Percentiles rank a stretch among this genome's conserved stretches.
These are phyloP conservation scores for Athalia rosae DNA, from an alignment of 2,888 invertebrate species.

Conservation along the genomic window DNA sequence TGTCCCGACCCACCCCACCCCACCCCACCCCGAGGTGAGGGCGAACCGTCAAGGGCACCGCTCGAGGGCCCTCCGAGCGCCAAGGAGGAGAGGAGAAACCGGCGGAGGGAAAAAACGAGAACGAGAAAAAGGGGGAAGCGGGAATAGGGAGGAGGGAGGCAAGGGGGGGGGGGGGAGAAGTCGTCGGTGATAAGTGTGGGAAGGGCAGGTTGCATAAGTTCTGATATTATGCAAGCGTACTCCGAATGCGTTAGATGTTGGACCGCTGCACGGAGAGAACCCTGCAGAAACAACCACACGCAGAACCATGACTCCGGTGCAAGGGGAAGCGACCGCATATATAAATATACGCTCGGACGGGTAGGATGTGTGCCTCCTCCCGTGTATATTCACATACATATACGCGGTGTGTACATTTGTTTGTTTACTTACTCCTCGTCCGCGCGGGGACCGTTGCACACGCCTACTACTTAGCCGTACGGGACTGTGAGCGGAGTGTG, in stretches of 20 bases:
- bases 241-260: conserved; percentile 68
- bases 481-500: conserved; percentile 42
- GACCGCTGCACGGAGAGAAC: conserved; percentile 55
- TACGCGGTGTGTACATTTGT: conserved; percentile 11
- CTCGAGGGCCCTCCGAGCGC: conserved; percentile 49
- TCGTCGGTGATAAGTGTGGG: conserved; percentile 73
- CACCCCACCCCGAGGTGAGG: conserved; percentile 56
- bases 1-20: conserved; percentile 61
- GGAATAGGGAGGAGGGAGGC: conserved; percentile 50
- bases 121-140: conserved; percentile 40
- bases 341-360: conserved; percentile 30
- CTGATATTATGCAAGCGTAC: conserved; percentile 71
- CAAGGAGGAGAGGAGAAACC: conserved; percentile 30
- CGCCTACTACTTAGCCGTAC: background rate
- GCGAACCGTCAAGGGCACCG: conserved; percentile 63
- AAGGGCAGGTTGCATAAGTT: conserved; percentile 72
- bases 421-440: conserved; percentile 48
- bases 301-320: conserved; percentile 58
- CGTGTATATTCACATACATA: background rate
- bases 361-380: background rate
- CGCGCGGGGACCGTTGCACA: background rate
- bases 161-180: too few species aligned
- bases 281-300: conserved; percentile 58
- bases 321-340: conserved; percentile 33
- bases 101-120: too few species aligned